phyloP scores from a whole-genome alignment of 1,140 invertebrate genomes.

The Lanistes nyassanus region DNA sequence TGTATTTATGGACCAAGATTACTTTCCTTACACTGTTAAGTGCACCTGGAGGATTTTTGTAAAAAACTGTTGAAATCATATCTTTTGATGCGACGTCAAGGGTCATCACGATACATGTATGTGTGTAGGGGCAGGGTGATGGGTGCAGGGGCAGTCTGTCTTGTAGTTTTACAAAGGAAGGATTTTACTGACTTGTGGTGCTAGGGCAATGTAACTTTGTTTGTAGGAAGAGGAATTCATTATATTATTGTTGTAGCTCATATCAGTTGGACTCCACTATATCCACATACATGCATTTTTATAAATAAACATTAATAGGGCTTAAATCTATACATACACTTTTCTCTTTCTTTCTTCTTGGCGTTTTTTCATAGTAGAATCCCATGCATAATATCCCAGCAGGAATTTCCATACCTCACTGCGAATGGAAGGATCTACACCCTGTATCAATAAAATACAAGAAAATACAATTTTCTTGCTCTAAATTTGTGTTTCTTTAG shows the following conservation, averaged over 20 bases:
- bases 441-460: constrained; percentile 70
- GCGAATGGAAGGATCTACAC: constrained; percentile 77
- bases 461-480: constrained; percentile 15
- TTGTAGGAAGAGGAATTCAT: background rate
- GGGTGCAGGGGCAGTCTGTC: too few species aligned
- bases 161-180: background rate
- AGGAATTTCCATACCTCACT: constrained; percentile 95
- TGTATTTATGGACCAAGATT: too few species aligned
- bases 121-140: too few species aligned
- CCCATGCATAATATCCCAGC: constrained; percentile 88
- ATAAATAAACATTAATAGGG: background rate
- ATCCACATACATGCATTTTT: background rate
- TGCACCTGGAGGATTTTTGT: too few species aligned
- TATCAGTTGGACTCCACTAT: background rate
- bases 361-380: constrained; percentile 80
- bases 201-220: background rate
- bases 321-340: constrained; percentile 64
- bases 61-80: too few species aligned
- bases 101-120: too few species aligned
- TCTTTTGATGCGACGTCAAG: too few species aligned
- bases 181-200: background rate
- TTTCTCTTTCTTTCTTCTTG: constrained; percentile 76
- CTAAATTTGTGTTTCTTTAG: too few species aligned
- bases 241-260: background rate
- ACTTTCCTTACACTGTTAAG: too few species aligned